A percentile compares a stretch with the other conserved stretches of the same genome.
Evolutionary conservation across 2,797 vertebrate species (phyloP).

Genomic region (Chiroxiphia lanceolata): DNA sequence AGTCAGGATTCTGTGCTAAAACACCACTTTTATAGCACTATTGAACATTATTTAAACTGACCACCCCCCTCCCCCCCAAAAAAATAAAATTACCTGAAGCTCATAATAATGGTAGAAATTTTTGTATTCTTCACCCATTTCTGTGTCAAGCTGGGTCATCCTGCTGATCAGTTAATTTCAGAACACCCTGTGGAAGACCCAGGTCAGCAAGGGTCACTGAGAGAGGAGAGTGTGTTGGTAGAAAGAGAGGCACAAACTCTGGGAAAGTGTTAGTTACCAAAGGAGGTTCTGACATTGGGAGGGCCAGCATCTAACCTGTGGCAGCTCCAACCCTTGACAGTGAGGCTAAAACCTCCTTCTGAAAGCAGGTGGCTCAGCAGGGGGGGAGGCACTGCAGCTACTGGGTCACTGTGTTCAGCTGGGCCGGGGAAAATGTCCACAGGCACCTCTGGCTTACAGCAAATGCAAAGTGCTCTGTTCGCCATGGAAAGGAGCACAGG

Average conservation of each 20-base stretch:
- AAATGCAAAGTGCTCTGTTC: not conserved
- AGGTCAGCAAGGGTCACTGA: not conserved
- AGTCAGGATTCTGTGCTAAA: not conserved
- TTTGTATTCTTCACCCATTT: not conserved
- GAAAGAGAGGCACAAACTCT: not conserved
- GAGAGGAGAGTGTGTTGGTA: fast-evolving
- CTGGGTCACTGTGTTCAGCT: fast-evolving
- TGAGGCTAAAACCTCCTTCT: not conserved
- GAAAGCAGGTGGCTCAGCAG: not conserved
- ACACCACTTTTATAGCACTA: not conserved
- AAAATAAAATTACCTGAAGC: not conserved
- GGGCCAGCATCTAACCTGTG: not conserved
- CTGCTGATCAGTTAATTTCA: not conserved
- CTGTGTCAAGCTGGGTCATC: not conserved
- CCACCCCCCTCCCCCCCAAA: not conserved
- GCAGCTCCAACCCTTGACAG: not conserved
- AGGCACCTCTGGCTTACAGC: not conserved
- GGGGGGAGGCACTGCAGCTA: not conserved
- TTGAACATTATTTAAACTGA: not conserved
- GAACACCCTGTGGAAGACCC: not conserved
- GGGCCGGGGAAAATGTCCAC: not conserved
- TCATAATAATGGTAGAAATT: not conserved
- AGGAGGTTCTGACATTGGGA: not conserved
- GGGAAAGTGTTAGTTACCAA: not conserved
- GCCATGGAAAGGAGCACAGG: fast-evolving